phyloP scores from a whole-genome alignment of 2,113 vertebrate genomes.

The Brachirus orientalis region DNA sequence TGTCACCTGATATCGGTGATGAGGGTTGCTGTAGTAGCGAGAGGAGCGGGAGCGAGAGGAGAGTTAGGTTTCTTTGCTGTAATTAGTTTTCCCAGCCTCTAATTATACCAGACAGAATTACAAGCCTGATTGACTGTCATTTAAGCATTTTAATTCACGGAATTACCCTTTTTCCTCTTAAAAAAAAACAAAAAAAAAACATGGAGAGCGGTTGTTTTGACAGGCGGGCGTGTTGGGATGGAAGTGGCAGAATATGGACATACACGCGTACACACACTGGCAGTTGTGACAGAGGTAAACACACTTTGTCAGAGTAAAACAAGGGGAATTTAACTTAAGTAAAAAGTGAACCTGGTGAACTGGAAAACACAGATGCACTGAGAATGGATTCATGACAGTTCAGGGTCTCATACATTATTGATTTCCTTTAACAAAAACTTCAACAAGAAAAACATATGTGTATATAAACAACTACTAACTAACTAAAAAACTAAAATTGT shows the following conservation, averaged over 20 bases:
- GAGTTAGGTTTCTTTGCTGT: constrained; percentile 88
- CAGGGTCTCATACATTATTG: background rate
- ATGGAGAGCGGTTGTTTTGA: constrained; percentile 74
- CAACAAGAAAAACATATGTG: no score
- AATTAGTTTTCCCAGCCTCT: constrained; percentile 88
- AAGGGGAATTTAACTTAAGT: background rate
- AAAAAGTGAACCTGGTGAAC: constrained; percentile 9
- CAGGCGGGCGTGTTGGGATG: constrained; percentile 63
- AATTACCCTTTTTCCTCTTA: constrained; percentile 74
- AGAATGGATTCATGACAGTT: constrained; percentile 9
- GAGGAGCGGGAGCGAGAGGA: constrained; percentile 69
- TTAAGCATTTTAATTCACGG: constrained; percentile 84
- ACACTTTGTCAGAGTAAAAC: constrained; percentile 40
- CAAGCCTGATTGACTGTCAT: constrained; percentile 89
- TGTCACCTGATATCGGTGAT: constrained; percentile 86
- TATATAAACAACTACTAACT: no score
- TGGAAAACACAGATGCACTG: constrained; percentile 11
- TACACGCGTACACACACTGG: constrained; percentile 4
- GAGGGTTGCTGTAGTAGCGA: constrained; percentile 84
- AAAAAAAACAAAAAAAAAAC: no score
- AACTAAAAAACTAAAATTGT: background rate
- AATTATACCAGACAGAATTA: constrained; percentile 87
- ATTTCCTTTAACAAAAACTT: background rate
- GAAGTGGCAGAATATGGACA: constrained; percentile 33
- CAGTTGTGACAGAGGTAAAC: constrained; percentile 53